Evolutionary conservation across 2,888 invertebrate species (phyloP).

Genomic region (Ernsta delagoae): DNA sequence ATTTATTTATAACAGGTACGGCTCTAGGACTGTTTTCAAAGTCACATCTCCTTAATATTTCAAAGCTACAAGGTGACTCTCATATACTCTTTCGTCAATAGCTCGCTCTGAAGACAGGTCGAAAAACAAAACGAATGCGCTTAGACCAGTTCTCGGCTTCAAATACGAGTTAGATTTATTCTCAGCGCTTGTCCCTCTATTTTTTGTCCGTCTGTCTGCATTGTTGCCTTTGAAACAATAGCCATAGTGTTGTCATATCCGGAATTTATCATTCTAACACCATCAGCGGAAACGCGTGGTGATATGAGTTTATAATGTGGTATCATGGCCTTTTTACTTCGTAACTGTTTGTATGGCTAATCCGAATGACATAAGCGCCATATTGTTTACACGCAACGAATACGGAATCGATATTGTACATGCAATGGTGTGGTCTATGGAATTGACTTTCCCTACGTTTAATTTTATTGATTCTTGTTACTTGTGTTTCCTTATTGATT

Average conservation of each 20-base stretch:
- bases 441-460: slow-evolving; percentile 47
- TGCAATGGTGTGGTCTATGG: slow-evolving; percentile 45
- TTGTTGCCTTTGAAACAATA: slow-evolving; percentile 80
- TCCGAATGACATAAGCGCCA: slow-evolving; percentile 68
- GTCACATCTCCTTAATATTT: too few species aligned
- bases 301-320: slow-evolving; percentile 81
- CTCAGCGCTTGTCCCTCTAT: slow-evolving; percentile 58
- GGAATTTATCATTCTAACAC: slow-evolving; percentile 81
- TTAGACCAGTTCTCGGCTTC: slow-evolving; percentile 65
- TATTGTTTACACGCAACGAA: slow-evolving; percentile 51
- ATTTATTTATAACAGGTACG: too few species aligned
- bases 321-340: slow-evolving; percentile 74
- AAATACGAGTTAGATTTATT: slow-evolving; percentile 78
- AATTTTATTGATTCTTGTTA: slow-evolving; percentile 10
- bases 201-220: slow-evolving; percentile 72
- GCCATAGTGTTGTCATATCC: slow-evolving; percentile 75
- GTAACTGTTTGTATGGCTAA: slow-evolving; percentile 67
- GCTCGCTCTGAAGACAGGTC: slow-evolving; percentile 26
- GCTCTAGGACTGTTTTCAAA: too few species aligned
- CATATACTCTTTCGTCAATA: slow-evolving; percentile 14
- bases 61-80: too few species aligned
- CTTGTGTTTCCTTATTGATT: slow-evolving; percentile 29
- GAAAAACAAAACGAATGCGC: slow-evolving; percentile 45
- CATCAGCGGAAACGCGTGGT: slow-evolving; percentile 78
- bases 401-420: slow-evolving; percentile 46